phyloP scores from a whole-genome alignment of 2,797 vertebrate species.

The Carduelis carduelis region DNA sequence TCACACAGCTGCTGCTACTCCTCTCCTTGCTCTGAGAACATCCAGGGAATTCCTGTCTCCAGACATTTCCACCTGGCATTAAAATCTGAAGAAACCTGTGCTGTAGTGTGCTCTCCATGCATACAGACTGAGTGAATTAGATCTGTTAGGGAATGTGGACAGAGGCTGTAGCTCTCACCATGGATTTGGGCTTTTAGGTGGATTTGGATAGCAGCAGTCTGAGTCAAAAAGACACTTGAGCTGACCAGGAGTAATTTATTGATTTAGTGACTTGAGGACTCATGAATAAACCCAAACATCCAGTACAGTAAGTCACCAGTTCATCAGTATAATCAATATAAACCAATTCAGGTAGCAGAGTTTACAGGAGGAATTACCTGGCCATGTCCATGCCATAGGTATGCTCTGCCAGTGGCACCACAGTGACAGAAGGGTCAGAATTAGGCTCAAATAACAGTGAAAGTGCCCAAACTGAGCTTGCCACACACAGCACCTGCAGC shows the following conservation, averaged over 20 bases:
- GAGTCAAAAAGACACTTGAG: neutral
- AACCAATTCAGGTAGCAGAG: neutral
- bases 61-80: neutral
- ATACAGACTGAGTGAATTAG: neutral
- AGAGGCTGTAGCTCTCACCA: neutral
- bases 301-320: neutral
- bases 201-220: neutral
- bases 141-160: neutral
- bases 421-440: neutral
- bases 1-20: neutral
- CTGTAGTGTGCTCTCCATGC: neutral
- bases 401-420: neutral
- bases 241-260: neutral
- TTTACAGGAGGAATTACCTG: neutral
- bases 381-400: neutral
- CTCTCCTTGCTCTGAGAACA: neutral
- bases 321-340: neutral
- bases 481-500: neutral
- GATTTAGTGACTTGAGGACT: neutral
- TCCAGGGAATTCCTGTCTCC: neutral
- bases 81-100: neutral
- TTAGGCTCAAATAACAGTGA: neutral
- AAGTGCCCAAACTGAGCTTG: neutral
- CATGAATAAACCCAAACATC: neutral
- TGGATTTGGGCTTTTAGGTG: neutral